Conservation (phyloP, 2,888 invertebrate genomes). For the Odontocolon sp. region DNA sequence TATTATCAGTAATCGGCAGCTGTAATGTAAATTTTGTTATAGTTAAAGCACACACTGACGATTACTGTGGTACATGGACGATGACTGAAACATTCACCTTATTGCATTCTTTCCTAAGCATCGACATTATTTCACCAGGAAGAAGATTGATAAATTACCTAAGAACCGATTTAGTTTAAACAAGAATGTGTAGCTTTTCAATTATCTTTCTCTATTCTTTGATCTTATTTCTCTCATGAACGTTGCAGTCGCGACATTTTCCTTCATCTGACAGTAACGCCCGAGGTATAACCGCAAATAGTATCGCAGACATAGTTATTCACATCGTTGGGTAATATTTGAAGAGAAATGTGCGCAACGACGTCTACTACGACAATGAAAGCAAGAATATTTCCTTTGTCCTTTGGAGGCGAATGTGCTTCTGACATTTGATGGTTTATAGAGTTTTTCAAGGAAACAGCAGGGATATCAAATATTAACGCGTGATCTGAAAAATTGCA, state of each 20-base stretch:
- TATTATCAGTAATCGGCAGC: no score
- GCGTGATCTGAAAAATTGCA: slow-evolving; percentile 1
- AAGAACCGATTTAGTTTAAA: no score
- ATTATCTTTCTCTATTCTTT: neutral
- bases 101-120: no score
- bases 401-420: slow-evolving; percentile 24
- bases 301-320: neutral
- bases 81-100: no score
- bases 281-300: slow-evolving; percentile 13
- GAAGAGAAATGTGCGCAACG: slow-evolving; percentile 17
- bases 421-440: slow-evolving; percentile 22
- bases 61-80: no score
- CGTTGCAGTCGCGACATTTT: neutral
- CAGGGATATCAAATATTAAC: slow-evolving; percentile 37
- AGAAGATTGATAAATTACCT: no score
- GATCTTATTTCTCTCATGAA: slow-evolving; percentile 25
- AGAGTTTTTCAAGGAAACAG: neutral
- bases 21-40: no score
- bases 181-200: no score
- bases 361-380: neutral
- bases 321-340: slow-evolving; percentile 27
- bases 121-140: no score
- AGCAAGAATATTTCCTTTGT: slow-evolving; percentile 42
- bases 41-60: no score
- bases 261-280: neutral